Evolutionary conservation across 2,113 vertebrate genomes (phyloP), one percentile per base, ranked within the genome.

Genomic region (Oceanites oceanicus): DNA sequence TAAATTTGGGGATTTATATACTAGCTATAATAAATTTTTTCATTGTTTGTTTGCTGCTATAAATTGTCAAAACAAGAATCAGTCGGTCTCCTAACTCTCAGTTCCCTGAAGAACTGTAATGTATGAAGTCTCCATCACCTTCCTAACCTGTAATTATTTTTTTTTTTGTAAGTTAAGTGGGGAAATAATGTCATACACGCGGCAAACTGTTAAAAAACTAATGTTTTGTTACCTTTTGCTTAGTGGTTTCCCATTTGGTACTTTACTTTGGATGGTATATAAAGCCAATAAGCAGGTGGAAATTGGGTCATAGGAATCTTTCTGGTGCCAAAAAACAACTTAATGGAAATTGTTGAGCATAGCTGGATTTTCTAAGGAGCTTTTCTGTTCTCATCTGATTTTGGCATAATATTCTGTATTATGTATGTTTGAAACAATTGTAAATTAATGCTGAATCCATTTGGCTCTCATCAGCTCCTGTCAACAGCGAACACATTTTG

Each of bases 271-370:
- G 72, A 74, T 67, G 38, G 56, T 71, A 63, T 58, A 65, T 88
- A 75, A 95, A 93, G 79, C 72, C 23, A 92, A 63, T n/a, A 88
- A 92, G 75, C 76, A 92, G 96, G 95, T 96, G 90, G 90, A 95
- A 97, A 83, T 80, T 95, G 88, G 82, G 78, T 95, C 86, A 92
- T 58, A 92, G 79, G 86, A 96, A 92, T 92, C n/a, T 80, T 96
- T 93, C 72, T 93, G 55, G 50, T 86, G 92, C 88, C 95, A 97
- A 74, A 91, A 90, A 16, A 2, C 32, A 86, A 90, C 81, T 90
- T 96, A 76, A 92, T 83, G 90, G 88, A 97, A 96, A 92, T 83
- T 70, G 13, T 92, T 93, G 84, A 77, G 77, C 59, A 45, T 88
- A 88, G 75, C 87, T 92, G 14, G 75, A 49, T 90, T 94, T 90